Conservation (phyloP, 2,113 vertebrate species). For the Asarcornis scutulata region DNA sequence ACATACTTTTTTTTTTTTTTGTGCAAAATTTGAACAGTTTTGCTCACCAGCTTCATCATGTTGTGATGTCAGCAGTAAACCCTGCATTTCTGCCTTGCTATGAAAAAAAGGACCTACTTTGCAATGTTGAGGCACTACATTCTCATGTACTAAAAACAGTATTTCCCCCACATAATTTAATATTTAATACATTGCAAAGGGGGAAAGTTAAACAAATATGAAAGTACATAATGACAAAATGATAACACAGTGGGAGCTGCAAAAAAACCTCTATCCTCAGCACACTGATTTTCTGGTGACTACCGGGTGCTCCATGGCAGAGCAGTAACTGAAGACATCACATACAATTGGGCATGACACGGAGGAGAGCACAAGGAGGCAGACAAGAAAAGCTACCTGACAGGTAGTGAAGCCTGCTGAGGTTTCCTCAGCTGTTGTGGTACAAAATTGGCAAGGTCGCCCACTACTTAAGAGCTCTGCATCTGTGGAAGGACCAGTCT, state of each 20-base stretch:
- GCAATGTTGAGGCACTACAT: neutral
- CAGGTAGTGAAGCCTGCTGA: neutral
- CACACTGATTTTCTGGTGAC: neutral
- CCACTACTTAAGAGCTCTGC: neutral
- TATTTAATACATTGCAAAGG: neutral
- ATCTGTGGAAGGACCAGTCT: neutral
- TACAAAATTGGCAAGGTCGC: neutral
- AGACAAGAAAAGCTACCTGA: neutral
- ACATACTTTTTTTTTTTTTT: neutral
- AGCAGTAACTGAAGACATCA: neutral
- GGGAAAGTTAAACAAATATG: neutral
- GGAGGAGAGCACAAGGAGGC: neutral
- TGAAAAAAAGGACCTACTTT: fast-evolving
- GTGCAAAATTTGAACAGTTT: neutral
- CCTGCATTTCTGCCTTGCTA: neutral
- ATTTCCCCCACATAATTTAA: neutral
- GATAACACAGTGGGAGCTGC: neutral
- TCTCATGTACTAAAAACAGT: neutral
- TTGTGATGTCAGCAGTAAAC: neutral
- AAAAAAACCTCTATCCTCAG: neutral
- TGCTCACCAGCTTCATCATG: neutral
- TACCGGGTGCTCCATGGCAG: neutral
- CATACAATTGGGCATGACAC: fast-evolving
- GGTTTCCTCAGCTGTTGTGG: neutral
- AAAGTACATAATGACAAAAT: neutral